These are phyloP conservation scores for Chaetops frenatus DNA, from an alignment of 2,113 vertebrate genomes.

Conservation along the genomic window DNA sequence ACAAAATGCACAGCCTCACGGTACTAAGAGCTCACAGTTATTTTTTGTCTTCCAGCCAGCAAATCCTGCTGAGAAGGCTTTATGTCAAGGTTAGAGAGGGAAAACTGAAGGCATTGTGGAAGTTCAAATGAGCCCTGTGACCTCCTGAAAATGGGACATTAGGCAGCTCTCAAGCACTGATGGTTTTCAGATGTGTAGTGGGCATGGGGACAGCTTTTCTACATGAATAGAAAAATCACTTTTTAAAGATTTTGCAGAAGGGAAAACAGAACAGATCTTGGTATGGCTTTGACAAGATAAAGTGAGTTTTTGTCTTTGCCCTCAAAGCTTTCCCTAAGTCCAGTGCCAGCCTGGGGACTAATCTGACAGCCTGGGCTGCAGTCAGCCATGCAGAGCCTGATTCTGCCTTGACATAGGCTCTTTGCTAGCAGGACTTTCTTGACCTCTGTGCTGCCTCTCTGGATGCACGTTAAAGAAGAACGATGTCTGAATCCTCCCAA, in stretches of 20 bases:
- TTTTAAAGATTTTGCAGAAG: neutral
- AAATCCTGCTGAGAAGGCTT: neutral
- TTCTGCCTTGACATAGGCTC: neutral
- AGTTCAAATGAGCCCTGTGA: neutral
- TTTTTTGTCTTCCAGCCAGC: neutral
- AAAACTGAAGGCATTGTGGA: neutral
- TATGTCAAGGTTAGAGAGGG: neutral
- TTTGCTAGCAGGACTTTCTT: neutral
- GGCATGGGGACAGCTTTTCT: neutral
- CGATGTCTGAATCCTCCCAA: neutral
- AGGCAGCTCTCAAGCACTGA: neutral
- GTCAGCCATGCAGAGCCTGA: rapidly evolving
- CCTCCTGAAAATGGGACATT: neutral
- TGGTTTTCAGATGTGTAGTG: neutral
- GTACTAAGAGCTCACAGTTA: neutral
- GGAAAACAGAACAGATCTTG: neutral
- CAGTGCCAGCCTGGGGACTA: neutral
- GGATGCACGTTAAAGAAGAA: neutral
- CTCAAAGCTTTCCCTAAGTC: neutral
- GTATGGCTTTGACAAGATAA: neutral
- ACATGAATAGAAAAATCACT: neutral
- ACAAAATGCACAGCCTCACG: neutral
- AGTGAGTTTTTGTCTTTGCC: neutral
- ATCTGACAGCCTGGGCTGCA: neutral
- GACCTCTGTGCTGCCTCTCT: neutral